phyloP scores from a whole-genome alignment of 2,888 invertebrate genomes.

The Venusia cambrica region DNA sequence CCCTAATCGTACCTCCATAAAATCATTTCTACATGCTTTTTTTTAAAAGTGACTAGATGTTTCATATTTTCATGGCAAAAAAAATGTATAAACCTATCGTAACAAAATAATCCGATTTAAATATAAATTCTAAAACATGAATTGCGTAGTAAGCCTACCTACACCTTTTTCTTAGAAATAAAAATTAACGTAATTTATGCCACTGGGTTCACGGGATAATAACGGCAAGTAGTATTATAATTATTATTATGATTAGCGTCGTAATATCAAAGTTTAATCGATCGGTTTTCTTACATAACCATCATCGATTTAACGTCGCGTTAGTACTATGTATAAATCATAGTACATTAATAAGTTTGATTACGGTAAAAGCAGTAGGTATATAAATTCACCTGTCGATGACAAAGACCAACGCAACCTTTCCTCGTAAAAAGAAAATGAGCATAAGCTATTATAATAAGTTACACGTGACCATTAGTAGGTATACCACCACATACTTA shows the following conservation, averaged over 20 bases:
- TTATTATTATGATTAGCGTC: conserved; percentile 32
- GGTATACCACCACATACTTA: conserved; percentile 44
- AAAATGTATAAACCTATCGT: conserved; percentile 20
- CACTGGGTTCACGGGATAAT: conserved; percentile 43
- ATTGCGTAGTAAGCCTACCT: conserved; percentile 37
- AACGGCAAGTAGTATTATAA: conserved; percentile 48
- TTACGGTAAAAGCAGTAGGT: conserved; percentile 3
- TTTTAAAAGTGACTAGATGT: conserved; percentile 69
- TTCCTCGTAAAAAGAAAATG: conserved; percentile 21
- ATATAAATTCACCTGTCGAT: conserved; percentile 5
- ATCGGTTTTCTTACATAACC: conserved; percentile 13
- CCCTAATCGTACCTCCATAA: conserved; percentile 65
- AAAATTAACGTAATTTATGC: conserved; percentile 32
- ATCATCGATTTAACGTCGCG: too few species aligned
- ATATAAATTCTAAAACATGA: conserved; percentile 36
- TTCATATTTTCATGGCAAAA: conserved; percentile 62
- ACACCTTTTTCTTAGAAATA: conserved; percentile 37
- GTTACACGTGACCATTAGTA: conserved; percentile 21
- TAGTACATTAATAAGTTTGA: too few species aligned
- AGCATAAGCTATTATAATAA: conserved; percentile 18
- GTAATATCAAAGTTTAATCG: conserved; percentile 20
- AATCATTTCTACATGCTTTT: conserved; percentile 58
- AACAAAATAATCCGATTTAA: conserved; percentile 18
- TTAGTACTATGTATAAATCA: too few species aligned
- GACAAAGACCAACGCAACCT: conserved; percentile 24